Evolutionary conservation across 2,888 invertebrate species (phyloP).

Genomic region (Euzophera pinguis): DNA sequence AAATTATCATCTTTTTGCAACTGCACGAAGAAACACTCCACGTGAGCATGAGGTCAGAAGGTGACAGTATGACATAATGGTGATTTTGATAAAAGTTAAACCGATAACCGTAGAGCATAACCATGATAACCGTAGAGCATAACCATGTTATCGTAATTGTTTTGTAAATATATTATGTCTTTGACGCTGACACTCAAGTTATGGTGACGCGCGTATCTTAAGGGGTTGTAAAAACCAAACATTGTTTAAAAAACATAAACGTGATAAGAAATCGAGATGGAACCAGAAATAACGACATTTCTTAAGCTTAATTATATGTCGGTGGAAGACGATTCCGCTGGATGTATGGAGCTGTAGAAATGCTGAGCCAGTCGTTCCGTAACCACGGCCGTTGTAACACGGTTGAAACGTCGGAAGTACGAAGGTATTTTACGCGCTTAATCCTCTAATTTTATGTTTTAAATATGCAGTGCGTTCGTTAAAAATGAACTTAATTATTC

Average conservation of each 20-base stretch:
- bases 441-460: too few relatives aligned
- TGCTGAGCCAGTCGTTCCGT: too few relatives aligned
- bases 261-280: neutral
- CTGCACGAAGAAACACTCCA: neutral
- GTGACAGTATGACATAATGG: neutral
- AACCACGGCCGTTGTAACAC: too few relatives aligned
- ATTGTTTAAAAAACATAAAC: neutral
- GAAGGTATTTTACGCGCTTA: too few relatives aligned
- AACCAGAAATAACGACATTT: too few relatives aligned
- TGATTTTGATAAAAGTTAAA: neutral
- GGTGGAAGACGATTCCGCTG: too few relatives aligned
- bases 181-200: neutral
- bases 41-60: neutral
- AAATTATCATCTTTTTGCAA: too few relatives aligned
- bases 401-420: too few relatives aligned
- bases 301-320: too few relatives aligned
- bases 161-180: neutral
- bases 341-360: too few relatives aligned
- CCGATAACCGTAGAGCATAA: neutral
- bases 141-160: constrained; percentile 1
- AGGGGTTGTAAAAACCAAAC: neutral
- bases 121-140: neutral
- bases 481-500: too few relatives aligned
- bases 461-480: too few relatives aligned
- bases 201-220: neutral